Base-by-base conservation (phyloP, 2,888 invertebrate genomes). In the Merodon equestris region DNA sequence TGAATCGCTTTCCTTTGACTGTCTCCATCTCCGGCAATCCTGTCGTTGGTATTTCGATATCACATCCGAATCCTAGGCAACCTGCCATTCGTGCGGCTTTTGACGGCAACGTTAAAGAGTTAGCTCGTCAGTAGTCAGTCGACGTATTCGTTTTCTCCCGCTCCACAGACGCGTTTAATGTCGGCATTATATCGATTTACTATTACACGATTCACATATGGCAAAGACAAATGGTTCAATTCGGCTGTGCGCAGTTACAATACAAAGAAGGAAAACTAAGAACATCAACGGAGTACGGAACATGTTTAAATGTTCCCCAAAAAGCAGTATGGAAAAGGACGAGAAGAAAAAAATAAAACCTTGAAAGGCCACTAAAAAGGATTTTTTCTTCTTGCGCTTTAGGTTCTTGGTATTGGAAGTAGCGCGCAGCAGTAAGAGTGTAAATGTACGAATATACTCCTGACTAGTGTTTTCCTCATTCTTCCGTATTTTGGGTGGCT, bases 141-240 rank as follows among this genome's bases (percentile, higher is more conserved):
- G n/a, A n/a, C n/a, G n/a, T n/a, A n/a, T n/a, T n/a, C n/a, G n/a
- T n/a, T n/a, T n/a, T n/a, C n/a, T n/a, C n/a, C n/a, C n/a, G n/a
- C n/a, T 2, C 27, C 7, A 27, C 27, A 2, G 27, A 27, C 27
- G 27, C 27, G 27, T 67, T 64, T 64, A 70, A 79, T 79, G 79
- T 70, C 64, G 70, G 70, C 68, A 66, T 74, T 64, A 74, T 79
- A 79, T 79, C 79, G 79, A 79, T 79, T 79, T 74, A 64, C 68
- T 79, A 64, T 74, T 68, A 79, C 54, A 64, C 67, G 57, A 60
- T 51, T 74, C 79, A 64, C 79, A 79, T 74, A 79, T 79, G 79
- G 79, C 79, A 79, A 64, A 74, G 79, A 79, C 79, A 79, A 79
- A 79, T 79, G 74, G 79, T 79, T 79, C 79, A 79, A 79, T 79